These are phyloP conservation scores for Eulacestoma nigropectus DNA, from an alignment of 2,113 vertebrate species.

Conservation along the genomic window DNA sequence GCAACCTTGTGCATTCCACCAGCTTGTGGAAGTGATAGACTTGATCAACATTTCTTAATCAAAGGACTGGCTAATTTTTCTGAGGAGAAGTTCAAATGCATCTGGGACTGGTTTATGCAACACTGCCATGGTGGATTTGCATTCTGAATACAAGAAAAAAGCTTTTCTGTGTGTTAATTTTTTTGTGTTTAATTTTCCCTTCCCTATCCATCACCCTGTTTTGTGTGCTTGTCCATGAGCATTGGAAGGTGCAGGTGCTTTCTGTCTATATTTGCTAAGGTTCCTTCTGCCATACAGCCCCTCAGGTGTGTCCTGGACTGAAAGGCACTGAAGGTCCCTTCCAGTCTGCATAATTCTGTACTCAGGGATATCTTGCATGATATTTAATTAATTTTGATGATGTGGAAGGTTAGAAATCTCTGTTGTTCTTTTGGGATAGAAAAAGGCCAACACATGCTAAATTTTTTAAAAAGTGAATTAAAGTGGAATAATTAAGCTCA, in stretches of 20 bases:
- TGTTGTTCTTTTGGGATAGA: not conserved
- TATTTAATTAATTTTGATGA: not conserved
- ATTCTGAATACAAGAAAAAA: not conserved
- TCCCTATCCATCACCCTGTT: fast-evolving
- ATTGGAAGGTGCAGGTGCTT: not conserved
- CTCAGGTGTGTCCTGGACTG: not conserved
- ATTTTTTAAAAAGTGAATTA: not conserved
- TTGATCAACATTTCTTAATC: not conserved
- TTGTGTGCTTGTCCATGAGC: not conserved
- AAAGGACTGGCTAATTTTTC: not conserved
- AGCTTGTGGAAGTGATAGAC: not conserved
- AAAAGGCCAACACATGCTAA: not conserved
- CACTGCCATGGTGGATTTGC: not conserved
- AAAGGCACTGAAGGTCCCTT: not conserved
- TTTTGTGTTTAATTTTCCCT: not conserved
- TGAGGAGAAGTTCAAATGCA: not conserved
- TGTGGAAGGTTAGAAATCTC: not conserved
- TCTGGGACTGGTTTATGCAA: not conserved
- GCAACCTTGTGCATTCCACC: not conserved
- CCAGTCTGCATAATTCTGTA: not conserved
- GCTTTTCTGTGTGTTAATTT: not conserved
- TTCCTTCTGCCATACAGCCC: not conserved
- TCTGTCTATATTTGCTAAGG: not conserved
- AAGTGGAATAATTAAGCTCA: not conserved
- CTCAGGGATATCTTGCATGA: not conserved